phyloP scores from a whole-genome alignment of 2,113 vertebrate species.

The Vulpes ferrilata region DNA sequence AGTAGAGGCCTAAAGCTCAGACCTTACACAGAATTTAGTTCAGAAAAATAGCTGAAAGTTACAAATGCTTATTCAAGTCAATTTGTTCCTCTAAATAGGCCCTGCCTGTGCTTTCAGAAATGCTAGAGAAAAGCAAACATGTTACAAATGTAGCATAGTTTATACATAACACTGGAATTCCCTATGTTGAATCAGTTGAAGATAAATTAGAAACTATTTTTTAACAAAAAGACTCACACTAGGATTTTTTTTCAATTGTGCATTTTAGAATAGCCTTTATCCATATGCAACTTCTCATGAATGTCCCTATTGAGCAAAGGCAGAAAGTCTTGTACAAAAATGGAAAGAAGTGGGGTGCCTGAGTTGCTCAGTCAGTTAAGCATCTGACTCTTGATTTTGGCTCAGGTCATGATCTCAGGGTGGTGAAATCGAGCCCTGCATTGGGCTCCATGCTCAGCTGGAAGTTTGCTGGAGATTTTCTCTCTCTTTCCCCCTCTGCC shows the following conservation, averaged over 20 bases:
- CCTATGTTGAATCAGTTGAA: not conserved
- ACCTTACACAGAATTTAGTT: slow-evolving; percentile 37
- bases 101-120: slow-evolving; percentile 2
- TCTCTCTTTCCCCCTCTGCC: not conserved
- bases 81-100: slow-evolving; percentile 20
- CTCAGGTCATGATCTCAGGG: not conserved
- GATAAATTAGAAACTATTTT: slow-evolving; percentile 54
- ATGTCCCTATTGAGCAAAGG: not conserved
- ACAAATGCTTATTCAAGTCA: slow-evolving; percentile 47
- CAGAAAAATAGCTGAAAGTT: slow-evolving; percentile 60
- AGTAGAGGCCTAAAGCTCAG: slow-evolving; percentile 8
- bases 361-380: not conserved
- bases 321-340: not conserved
- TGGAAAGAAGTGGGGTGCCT: not conserved
- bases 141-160: not conserved
- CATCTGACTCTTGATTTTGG: not conserved
- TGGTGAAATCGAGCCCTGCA: not conserved
- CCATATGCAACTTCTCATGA: not conserved
- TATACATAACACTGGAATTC: not conserved
- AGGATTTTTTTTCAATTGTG: slow-evolving; percentile 8
- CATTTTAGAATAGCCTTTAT: slow-evolving; percentile 54
- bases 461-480: not conserved
- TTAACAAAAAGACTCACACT: slow-evolving; percentile 3
- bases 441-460: not conserved
- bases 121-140: slow-evolving; percentile 20